A percentile compares a stretch with the other conserved stretches of the same genome.
phyloP scores from a whole-genome alignment of 2,888 invertebrate species.

The Aspidiotus rigidus region DNA sequence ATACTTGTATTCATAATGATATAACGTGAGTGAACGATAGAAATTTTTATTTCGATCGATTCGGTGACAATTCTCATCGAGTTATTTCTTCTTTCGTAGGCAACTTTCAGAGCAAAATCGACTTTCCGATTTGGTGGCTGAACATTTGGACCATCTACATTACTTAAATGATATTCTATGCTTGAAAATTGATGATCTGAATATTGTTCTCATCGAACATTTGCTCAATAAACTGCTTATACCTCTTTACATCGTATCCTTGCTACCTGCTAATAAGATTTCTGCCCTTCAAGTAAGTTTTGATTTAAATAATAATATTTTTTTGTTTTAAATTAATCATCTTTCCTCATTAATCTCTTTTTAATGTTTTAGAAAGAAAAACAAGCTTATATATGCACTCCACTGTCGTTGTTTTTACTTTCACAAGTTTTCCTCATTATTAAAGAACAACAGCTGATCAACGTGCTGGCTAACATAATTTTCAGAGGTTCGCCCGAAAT shows the following conservation, averaged over 20 bases:
- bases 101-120: slow-evolving; percentile 38
- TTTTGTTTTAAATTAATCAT: slow-evolving; percentile 3
- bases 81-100: slow-evolving; percentile 28
- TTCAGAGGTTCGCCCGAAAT: slow-evolving; percentile 66
- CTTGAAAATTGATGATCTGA: slow-evolving; percentile 81
- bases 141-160: slow-evolving; percentile 93
- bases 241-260: slow-evolving; percentile 86
- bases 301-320: neutral
- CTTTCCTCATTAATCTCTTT: neutral
- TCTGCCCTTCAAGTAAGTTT: slow-evolving; percentile 21
- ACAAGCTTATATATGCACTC: slow-evolving; percentile 66
- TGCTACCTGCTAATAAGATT: slow-evolving; percentile 48
- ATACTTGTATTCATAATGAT: slow-evolving; percentile 87
- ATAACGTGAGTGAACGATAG: slow-evolving; percentile 60
- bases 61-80: neutral
- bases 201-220: slow-evolving; percentile 89
- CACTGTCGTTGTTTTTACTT: slow-evolving; percentile 64
- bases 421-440: slow-evolving; percentile 94
- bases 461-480: slow-evolving; percentile 81
- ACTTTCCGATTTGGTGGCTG: slow-evolving; percentile 89
- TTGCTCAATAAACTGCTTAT: slow-evolving; percentile 83
- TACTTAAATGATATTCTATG: slow-evolving; percentile 94
- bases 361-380: slow-evolving; percentile 21
- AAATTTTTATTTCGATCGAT: neutral
- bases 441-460: slow-evolving; percentile 80